Evolutionary conservation across 1,140 invertebrate genomes (phyloP).

Genomic region (Diuraphis noxia): DNA sequence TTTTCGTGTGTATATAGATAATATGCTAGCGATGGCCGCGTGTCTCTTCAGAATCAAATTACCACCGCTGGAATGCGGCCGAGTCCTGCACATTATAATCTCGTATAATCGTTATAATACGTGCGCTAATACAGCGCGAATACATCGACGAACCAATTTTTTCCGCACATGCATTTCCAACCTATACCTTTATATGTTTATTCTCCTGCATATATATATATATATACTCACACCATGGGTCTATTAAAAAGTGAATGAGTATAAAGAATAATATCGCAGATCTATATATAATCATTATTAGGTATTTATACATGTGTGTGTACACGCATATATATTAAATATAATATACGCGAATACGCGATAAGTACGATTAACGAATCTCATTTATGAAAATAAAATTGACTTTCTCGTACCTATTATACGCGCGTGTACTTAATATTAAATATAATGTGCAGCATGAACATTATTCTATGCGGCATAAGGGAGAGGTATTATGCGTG

Average conservation of each 20-base stretch:
- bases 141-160: conserved; percentile 27
- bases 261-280: conserved; percentile 11
- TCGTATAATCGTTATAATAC: conserved; percentile 36
- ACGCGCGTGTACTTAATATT: background rate
- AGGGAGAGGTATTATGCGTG: conserved; percentile 26
- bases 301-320: background rate
- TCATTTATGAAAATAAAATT: conserved; percentile 39
- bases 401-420: background rate
- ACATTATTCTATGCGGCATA: background rate
- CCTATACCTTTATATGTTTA: too few species aligned
- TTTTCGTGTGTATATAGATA: background rate
- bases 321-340: background rate
- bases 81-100: conserved; percentile 10
- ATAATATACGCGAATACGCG: background rate
- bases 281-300: conserved; percentile 33
- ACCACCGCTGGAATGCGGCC: background rate
- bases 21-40: background rate
- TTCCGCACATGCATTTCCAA: background rate
- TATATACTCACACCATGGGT: background rate
- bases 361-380: conserved; percentile 26
- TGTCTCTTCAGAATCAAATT: conserved; percentile 32
- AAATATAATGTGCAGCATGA: background rate
- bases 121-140: background rate
- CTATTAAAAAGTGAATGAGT: conserved; percentile 21
- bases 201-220: too few species aligned